Percentiles rank a stretch among this genome's conserved stretches.
phyloP scores from a whole-genome alignment of 2,888 invertebrate species.

The Cynaeus angustus region DNA sequence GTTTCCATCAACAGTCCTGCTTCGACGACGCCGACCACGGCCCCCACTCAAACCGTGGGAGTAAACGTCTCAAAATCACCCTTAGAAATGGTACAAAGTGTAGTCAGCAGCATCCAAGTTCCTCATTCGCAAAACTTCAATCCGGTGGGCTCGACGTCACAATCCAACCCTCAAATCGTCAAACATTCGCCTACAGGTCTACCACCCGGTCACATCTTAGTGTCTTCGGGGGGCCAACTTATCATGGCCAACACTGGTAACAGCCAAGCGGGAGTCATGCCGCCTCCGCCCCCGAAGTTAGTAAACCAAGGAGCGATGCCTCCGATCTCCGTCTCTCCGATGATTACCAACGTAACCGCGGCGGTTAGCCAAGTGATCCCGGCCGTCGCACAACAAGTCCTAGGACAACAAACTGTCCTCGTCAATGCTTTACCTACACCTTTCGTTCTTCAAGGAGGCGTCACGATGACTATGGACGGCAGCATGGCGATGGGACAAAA shows the following conservation, averaged over 20 bases:
- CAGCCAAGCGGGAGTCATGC: constrained; percentile 77
- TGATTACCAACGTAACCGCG: constrained; percentile 79
- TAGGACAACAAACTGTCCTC: constrained; percentile 85
- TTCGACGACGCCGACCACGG: constrained; percentile 59
- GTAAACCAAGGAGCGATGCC: constrained; percentile 73
- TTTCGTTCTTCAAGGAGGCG: constrained; percentile 85
- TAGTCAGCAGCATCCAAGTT: constrained; percentile 81
- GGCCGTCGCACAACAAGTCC: constrained; percentile 72
- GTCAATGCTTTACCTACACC: constrained; percentile 87
- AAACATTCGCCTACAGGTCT: constrained; percentile 73
- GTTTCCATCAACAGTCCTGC: constrained; percentile 81
- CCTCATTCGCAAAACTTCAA: constrained; percentile 66
- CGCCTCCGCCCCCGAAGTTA: constrained; percentile 73
- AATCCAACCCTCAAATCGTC: constrained; percentile 69
- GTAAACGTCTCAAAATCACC: constrained; percentile 76
- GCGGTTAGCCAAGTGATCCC: constrained; percentile 80
- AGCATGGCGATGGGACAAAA: constrained; percentile 74
- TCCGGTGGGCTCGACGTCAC: constrained; percentile 57
- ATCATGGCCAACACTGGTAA: constrained; percentile 77
- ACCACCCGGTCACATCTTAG: constrained; percentile 82
- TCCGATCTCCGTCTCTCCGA: constrained; percentile 77
- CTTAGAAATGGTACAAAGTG: constrained; percentile 85
- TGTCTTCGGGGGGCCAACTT: constrained; percentile 83
- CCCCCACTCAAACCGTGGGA: constrained; percentile 59
- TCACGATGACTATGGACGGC: constrained; percentile 83